Percentiles rank a stretch among this genome's conserved stretches.
Conservation (phyloP, 2,888 invertebrate genomes). For the Entomobrya multifasciata region DNA sequence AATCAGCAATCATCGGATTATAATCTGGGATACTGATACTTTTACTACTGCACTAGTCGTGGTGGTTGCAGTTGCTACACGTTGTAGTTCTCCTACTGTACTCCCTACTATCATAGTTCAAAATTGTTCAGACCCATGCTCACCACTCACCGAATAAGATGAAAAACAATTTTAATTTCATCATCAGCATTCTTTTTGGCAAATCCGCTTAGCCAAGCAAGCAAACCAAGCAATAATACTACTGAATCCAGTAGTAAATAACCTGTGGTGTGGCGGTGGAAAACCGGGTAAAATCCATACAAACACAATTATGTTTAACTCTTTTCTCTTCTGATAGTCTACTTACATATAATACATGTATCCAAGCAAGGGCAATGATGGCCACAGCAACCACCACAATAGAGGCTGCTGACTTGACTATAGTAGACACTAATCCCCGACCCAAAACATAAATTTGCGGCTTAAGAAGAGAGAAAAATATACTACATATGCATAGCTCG, state of each 20-base stretch:
- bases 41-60: background rate
- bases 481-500: background rate
- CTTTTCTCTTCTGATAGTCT: background rate
- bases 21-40: background rate
- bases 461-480: slow-evolving; percentile 41
- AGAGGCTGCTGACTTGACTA: no score
- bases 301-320: background rate
- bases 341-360: background rate
- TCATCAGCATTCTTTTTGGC: slow-evolving; percentile 3
- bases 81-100: no score
- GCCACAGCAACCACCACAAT: no score
- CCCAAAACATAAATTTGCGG: slow-evolving; percentile 67
- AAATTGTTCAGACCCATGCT: background rate
- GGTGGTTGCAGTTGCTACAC: background rate
- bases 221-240: no score
- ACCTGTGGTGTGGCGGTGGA: background rate
- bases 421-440: slow-evolving; percentile 28
- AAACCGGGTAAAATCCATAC: background rate
- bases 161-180: slow-evolving; percentile 12
- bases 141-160: no score
- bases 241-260: no score
- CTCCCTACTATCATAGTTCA: background rate
- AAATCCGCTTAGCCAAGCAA: slow-evolving; percentile 8
- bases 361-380: background rate
- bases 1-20: background rate